These are phyloP conservation scores for Crepidodera aurea DNA, from an alignment of 2,888 invertebrate genomes.

Conservation along the genomic window DNA sequence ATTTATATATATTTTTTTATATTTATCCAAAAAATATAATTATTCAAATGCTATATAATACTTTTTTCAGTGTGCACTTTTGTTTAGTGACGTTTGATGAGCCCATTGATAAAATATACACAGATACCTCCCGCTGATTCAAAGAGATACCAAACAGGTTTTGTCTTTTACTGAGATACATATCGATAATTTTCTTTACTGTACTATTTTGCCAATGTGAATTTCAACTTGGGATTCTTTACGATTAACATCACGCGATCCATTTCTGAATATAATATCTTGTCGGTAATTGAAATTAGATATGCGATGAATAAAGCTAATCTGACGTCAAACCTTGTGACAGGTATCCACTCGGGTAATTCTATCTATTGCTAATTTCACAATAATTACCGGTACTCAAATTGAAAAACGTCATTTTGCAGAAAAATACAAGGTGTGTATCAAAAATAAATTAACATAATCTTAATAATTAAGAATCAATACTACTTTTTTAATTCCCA, in stretches of 20 bases:
- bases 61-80: too few relatives aligned
- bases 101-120: too few relatives aligned
- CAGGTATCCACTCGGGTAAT: neutral
- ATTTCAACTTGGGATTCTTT: slow-evolving; percentile 2
- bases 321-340: slow-evolving; percentile 1
- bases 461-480: too few relatives aligned
- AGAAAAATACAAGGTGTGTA: neutral
- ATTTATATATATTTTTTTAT: too few relatives aligned
- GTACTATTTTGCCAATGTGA: neutral
- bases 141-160: too few relatives aligned
- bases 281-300: slow-evolving; percentile 9
- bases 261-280: neutral
- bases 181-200: neutral
- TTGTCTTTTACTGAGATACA: neutral
- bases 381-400: slow-evolving; percentile 7
- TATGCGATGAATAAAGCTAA: slow-evolving; percentile 1
- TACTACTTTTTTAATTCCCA: too few relatives aligned
- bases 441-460: too few relatives aligned
- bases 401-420: neutral
- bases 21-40: too few relatives aligned
- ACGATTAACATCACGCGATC: slow-evolving; percentile 6
- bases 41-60: too few relatives aligned
- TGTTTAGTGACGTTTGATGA: too few relatives aligned
- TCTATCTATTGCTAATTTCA: neutral
- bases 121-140: too few relatives aligned